A percentile compares a stretch with the other conserved stretches of the same genome.
phyloP scores from a whole-genome alignment of 2,888 invertebrate species.

The Mystacides longicornis region DNA sequence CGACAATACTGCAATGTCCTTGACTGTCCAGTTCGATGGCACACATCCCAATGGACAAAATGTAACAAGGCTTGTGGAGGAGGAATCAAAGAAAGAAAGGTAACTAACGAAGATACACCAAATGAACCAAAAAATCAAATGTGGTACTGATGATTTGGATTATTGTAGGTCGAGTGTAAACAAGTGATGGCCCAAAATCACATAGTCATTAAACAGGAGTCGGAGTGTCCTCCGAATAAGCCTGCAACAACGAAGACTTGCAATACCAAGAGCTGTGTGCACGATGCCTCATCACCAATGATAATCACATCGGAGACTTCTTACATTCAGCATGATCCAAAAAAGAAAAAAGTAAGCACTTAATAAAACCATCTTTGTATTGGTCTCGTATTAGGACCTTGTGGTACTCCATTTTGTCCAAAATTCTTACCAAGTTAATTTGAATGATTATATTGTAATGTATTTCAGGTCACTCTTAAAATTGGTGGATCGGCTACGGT shows the following conservation, averaged over 20 bases:
- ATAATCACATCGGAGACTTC: constrained; percentile 74
- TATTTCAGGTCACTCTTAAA: constrained; percentile 62
- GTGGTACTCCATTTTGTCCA: not conserved
- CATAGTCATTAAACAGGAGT: constrained; percentile 68
- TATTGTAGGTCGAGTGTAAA: constrained; percentile 66
- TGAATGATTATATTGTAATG: not conserved
- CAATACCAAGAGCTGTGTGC: constrained; percentile 72
- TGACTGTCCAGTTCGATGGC: constrained; percentile 90
- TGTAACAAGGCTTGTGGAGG: constrained; percentile 92
- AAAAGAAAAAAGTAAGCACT: constrained; percentile 57
- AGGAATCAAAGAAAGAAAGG: constrained; percentile 76
- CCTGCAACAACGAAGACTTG: constrained; percentile 77
- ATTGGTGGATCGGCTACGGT: constrained; percentile 87
- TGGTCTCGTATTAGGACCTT: too few relatives aligned
- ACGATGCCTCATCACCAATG: constrained; percentile 63
- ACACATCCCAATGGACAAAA: constrained; percentile 79
- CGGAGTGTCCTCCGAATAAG: constrained; percentile 66
- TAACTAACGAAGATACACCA: too few relatives aligned
- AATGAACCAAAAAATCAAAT: too few relatives aligned
- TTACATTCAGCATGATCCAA: constrained; percentile 76
- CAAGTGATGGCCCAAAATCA: constrained; percentile 92
- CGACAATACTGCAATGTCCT: constrained; percentile 87
- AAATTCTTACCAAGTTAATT: not conserved
- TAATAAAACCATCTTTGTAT: too few relatives aligned
- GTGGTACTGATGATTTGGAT: too few relatives aligned